phyloP scores from a whole-genome alignment of 2,888 invertebrate species.

The Sarcophaga variegata region DNA sequence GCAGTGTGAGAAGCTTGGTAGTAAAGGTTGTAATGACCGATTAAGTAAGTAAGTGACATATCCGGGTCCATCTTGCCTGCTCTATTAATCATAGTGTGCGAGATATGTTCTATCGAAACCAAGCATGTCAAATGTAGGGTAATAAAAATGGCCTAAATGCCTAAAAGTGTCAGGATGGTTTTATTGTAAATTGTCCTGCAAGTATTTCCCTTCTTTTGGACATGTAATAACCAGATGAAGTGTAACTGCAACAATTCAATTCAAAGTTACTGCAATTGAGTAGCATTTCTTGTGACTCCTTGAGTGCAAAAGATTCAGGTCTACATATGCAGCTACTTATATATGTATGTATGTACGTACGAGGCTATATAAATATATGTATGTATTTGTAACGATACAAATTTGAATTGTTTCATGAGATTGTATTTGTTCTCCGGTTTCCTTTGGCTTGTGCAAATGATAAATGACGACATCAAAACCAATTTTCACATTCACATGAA shows the following conservation, averaged over 20 bases:
- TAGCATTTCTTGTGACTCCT: neutral
- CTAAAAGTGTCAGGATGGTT: too few species aligned
- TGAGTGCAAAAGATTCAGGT: neutral
- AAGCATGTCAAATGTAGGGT: too few species aligned
- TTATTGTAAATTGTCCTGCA: too few species aligned
- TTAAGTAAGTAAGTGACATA: too few species aligned
- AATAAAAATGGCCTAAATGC: too few species aligned
- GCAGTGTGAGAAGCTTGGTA: too few species aligned
- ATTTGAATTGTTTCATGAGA: neutral
- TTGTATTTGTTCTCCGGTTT: conserved; percentile 50
- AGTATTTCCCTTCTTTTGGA: conserved; percentile 9
- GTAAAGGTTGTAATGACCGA: too few species aligned
- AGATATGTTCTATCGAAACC: too few species aligned
- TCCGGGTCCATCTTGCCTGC: too few species aligned
- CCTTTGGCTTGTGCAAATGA: conserved; percentile 74
- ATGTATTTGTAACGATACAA: neutral
- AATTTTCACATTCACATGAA: conserved; percentile 72
- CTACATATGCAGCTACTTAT: too few species aligned
- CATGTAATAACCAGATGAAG: conserved; percentile 43
- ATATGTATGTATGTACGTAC: neutral
- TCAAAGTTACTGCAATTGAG: conserved; percentile 53
- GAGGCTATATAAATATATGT: neutral
- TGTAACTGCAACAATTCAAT: conserved; percentile 23
- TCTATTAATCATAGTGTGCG: too few species aligned
- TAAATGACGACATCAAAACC: conserved; percentile 77